A percentile compares a stretch with the other conserved stretches of the same genome.
phyloP scores from a whole-genome alignment of 2,888 invertebrate species.

The Acleris sparsana region DNA sequence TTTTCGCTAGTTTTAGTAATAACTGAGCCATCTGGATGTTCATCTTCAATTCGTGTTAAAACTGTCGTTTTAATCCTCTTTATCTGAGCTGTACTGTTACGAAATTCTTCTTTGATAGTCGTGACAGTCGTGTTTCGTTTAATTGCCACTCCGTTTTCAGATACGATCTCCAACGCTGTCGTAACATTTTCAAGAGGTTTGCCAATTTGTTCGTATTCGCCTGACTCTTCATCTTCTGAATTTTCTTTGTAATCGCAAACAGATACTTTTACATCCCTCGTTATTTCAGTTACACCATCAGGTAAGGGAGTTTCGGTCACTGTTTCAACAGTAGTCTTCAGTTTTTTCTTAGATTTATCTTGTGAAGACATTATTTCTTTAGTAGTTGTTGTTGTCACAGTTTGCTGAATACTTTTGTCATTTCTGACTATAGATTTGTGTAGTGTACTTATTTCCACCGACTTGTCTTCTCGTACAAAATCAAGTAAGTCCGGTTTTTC shows the following conservation, averaged over 20 bases:
- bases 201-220: slow-evolving; percentile 54
- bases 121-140: slow-evolving; percentile 64
- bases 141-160: slow-evolving; percentile 58
- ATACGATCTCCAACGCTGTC: slow-evolving; percentile 53
- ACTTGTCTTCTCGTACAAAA: slow-evolving; percentile 62
- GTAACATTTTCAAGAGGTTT: slow-evolving; percentile 57
- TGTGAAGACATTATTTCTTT: slow-evolving; percentile 63
- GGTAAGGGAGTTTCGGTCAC: slow-evolving; percentile 67
- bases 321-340: slow-evolving; percentile 70
- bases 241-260: slow-evolving; percentile 61
- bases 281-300: slow-evolving; percentile 69
- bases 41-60: slow-evolving; percentile 67
- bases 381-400: slow-evolving; percentile 67
- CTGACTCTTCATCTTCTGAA: slow-evolving; percentile 46
- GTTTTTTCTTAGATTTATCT: slow-evolving; percentile 65
- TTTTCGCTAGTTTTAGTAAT: slow-evolving; percentile 72
- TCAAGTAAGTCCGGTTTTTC: slow-evolving; percentile 61
- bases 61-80: slow-evolving; percentile 64
- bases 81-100: slow-evolving; percentile 48
- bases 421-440: slow-evolving; percentile 60
- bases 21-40: slow-evolving; percentile 70
- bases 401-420: slow-evolving; percentile 65
- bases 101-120: slow-evolving; percentile 57
- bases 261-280: slow-evolving; percentile 71
- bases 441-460: slow-evolving; percentile 59